A percentile compares a stretch with the other conserved stretches of the same genome.
Conservation (phyloP, 1,140 invertebrate genomes). For the Drosophila erecta region DNA sequence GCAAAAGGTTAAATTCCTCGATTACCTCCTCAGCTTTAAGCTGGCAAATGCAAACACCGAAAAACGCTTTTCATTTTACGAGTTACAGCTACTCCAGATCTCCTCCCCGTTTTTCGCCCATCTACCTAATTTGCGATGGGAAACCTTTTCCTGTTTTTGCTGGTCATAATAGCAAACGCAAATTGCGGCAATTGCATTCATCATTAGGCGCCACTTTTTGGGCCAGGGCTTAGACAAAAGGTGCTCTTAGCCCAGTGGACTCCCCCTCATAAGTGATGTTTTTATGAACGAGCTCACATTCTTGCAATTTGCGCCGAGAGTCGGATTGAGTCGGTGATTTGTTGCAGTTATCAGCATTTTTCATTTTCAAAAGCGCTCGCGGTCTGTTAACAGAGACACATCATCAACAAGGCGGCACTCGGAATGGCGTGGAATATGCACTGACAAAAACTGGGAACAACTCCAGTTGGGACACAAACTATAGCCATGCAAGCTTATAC, state of each 20-base stretch:
- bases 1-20: conserved; percentile 40
- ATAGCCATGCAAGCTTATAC: not conserved
- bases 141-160: conserved; percentile 44
- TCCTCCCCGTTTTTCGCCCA: not conserved
- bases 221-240: conserved; percentile 26
- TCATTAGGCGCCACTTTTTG: conserved; percentile 64
- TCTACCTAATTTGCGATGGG: conserved; percentile 10
- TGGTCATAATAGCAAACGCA: conserved; percentile 66
- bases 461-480: not conserved
- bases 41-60: conserved; percentile 58
- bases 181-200: conserved; percentile 75
- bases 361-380: conserved; percentile 68
- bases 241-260: conserved; percentile 24
- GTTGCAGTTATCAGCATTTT: conserved; percentile 80
- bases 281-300: conserved; percentile 76
- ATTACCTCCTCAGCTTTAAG: conserved; percentile 37
- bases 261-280: conserved; percentile 65
- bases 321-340: conserved; percentile 60
- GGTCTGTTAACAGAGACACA: conserved; percentile 56
- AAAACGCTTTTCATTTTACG: conserved; percentile 64
- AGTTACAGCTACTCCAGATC: conserved; percentile 22
- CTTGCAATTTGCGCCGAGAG: conserved; percentile 55
- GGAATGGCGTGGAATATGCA: conserved; percentile 13
- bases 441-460: not conserved
- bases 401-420: conserved; percentile 55